phyloP scores from a whole-genome alignment of 1,140 invertebrate genomes.

The Drosophila ironensis region DNA sequence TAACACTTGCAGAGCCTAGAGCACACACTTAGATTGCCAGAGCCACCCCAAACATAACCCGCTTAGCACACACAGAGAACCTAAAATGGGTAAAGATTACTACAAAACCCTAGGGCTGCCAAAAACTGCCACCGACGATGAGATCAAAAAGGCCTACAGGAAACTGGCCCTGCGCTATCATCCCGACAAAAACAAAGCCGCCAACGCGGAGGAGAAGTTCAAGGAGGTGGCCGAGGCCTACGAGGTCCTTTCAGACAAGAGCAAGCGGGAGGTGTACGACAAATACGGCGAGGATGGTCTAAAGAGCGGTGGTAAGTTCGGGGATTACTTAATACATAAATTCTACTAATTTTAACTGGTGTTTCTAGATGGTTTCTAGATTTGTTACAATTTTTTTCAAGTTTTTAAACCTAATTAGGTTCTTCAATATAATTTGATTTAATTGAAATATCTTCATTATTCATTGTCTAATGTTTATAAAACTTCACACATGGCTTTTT shows the following conservation, averaged over 20 bases:
- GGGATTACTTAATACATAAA: not conserved
- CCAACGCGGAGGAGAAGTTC: slow-evolving; percentile 98
- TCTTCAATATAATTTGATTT: too few species aligned
- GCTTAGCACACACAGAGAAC: slow-evolving; percentile 33
- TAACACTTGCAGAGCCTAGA: slow-evolving; percentile 33
- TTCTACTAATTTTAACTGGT: not conserved
- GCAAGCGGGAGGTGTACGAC: slow-evolving; percentile 97
- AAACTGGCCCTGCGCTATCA: slow-evolving; percentile 99
- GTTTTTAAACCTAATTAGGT: too few species aligned
- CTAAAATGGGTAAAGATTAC: slow-evolving; percentile 97
- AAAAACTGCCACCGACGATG: slow-evolving; percentile 95
- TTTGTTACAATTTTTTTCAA: too few species aligned
- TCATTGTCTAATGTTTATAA: too few species aligned
- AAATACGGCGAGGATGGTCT: slow-evolving; percentile 98
- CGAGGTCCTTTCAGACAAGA: slow-evolving; percentile 97
- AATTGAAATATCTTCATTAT: too few species aligned
- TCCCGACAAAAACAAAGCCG: slow-evolving; percentile 98
- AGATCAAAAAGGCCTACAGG: slow-evolving; percentile 98
- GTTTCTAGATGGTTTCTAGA: too few species aligned
- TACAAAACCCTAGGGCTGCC: slow-evolving; percentile 96
- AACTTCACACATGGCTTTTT: too few species aligned
- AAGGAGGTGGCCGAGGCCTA: slow-evolving; percentile 99
- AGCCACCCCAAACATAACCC: slow-evolving; percentile 16
- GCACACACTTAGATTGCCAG: slow-evolving; percentile 29
- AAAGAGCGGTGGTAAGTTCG: slow-evolving; percentile 86